Base-by-base conservation (phyloP, 2,113 vertebrate genomes). In the Emydocephalus ijimae region DNA sequence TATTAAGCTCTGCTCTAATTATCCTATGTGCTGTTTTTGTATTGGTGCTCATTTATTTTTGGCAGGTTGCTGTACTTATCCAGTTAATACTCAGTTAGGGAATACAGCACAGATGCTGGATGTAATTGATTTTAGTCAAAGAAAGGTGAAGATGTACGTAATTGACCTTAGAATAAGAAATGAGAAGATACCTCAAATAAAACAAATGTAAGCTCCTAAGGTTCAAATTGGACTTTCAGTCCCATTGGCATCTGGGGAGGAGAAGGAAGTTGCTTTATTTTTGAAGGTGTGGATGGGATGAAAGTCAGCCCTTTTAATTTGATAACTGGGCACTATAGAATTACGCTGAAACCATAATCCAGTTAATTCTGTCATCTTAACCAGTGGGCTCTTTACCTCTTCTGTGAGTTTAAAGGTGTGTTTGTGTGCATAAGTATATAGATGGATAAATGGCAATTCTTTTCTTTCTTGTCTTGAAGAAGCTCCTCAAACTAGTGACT, bases 11-110 rank as follows among this genome's bases (percentile, higher is more conserved):
- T 89, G 95, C 96, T 96, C 95, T 97, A 96, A 96, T 96, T 96
- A 97, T 98, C 97, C 97, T 96, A 55, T 92, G 98, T 97, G 98
- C 97, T 97, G 94, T 95, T 97, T 92, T 91, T 1, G 96, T 98
- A 97, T 97, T 94, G 98, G 98, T 98, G 98, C 98, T 98, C 97
- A 95, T 97, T 96, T 97, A 94, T 96, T 97, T 95, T 96, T 94
- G 96, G 96, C 97, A 94, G 97, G 97, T 97, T 96, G 94, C 94
- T 24, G 26, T 89, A 95, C 94, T 29, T 92, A 81, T 96, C 97
- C 95, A 45, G 0, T 91, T 86, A 95, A 96, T 96, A 50, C 55
- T 97, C 92, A 45, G 23, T 89, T 95, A 96, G 96, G 96, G 96
- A 93, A 97, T 96, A 96, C 96, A 97, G 97, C 97, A 97, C 97